Evolutionary conservation across 1,140 invertebrate genomes (phyloP).

Genomic region (Archivesica marissinica): DNA sequence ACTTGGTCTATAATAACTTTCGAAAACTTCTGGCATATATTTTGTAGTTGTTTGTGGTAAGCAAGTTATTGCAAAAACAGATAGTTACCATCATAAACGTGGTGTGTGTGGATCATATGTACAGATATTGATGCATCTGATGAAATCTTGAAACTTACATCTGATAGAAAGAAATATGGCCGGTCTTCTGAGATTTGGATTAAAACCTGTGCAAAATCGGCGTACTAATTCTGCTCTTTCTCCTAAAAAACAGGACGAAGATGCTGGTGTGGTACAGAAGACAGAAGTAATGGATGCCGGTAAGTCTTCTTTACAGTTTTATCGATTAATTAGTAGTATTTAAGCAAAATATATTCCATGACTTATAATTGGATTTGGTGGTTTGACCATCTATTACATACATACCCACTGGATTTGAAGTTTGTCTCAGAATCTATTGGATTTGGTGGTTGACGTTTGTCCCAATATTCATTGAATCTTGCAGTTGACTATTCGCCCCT

Average conservation of each 20-base stretch:
- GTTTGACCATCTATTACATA: too few species aligned
- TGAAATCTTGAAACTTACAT: slow-evolving; percentile 6
- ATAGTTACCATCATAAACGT: neutral
- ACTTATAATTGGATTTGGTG: too few species aligned
- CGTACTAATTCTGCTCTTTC: slow-evolving; percentile 33
- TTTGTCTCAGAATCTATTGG: too few species aligned
- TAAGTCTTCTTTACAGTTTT: too few species aligned
- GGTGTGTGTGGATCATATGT: neutral
- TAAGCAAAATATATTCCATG: too few species aligned
- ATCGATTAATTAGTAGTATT: too few species aligned
- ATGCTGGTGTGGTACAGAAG: neutral
- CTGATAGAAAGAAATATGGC: neutral
- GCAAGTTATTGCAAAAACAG: neutral
- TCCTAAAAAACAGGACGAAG: slow-evolving; percentile 36
- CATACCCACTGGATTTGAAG: too few species aligned
- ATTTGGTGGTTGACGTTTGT: too few species aligned
- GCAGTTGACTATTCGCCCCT: too few species aligned
- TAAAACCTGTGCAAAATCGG: slow-evolving; percentile 17
- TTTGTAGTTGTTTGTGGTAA: neutral
- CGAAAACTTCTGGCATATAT: too few species aligned
- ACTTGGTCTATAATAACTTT: too few species aligned
- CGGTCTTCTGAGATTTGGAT: slow-evolving; percentile 22
- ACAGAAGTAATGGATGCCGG: neutral
- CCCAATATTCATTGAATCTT: too few species aligned
- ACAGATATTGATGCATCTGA: neutral